phyloP scores from a whole-genome alignment of 2,888 invertebrate species.

The Polia nebulosa region DNA sequence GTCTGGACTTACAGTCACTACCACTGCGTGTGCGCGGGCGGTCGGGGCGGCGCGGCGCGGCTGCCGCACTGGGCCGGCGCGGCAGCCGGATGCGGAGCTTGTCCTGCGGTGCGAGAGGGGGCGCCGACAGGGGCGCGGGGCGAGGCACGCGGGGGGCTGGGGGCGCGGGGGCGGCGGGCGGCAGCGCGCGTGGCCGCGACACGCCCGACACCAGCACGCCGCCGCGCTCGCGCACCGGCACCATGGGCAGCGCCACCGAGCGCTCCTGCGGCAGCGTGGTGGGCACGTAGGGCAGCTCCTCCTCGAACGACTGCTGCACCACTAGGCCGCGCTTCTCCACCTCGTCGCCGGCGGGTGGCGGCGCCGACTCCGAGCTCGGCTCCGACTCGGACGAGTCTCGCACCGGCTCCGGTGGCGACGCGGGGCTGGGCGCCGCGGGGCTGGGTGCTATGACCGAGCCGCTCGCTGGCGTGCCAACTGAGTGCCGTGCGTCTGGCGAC shows the following conservation, averaged over 20 bases:
- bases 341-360: conserved; percentile 85
- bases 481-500: not conserved
- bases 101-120: conserved; percentile 74
- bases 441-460: conserved; percentile 29
- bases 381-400: conserved; percentile 94
- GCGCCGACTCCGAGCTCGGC: conserved; percentile 88
- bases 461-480: not conserved
- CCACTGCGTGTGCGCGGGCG: conserved; percentile 75
- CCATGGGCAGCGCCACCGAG: conserved; percentile 95
- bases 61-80: conserved; percentile 76
- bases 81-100: conserved; percentile 81
- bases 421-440: conserved; percentile 42
- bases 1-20: conserved; percentile 74
- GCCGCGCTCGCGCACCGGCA: conserved; percentile 92
- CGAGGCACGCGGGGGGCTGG: conserved; percentile 61
- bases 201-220: conserved; percentile 83
- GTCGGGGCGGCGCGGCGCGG: conserved; percentile 66
- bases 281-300: conserved; percentile 96
- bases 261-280: conserved; percentile 97
- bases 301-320: conserved; percentile 96
- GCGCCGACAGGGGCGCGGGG: conserved; percentile 75
- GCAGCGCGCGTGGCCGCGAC: conserved; percentile 92
- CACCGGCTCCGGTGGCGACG: conserved; percentile 53
- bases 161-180: conserved; percentile 82
- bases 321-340: conserved; percentile 94